A percentile compares a stretch with the other conserved stretches of the same genome.
Conservation (phyloP, 2,113 vertebrate species). For the Tapirus terrestris region DNA sequence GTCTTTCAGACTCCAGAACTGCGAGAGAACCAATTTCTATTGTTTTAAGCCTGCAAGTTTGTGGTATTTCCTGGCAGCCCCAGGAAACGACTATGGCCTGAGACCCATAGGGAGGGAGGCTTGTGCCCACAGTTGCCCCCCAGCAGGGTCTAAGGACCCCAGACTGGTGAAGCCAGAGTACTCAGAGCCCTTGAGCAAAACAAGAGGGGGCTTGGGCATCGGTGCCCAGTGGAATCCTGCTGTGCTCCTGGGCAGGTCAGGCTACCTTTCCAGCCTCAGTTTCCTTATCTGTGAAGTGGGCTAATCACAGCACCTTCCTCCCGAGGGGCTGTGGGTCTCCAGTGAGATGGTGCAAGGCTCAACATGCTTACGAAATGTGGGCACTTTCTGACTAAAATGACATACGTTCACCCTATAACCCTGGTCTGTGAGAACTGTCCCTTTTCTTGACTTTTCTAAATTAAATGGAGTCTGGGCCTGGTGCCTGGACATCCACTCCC, state of each 20-base stretch:
- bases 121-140: background rate
- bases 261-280: background rate
- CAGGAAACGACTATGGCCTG: no score
- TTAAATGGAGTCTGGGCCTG: background rate
- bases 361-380: background rate
- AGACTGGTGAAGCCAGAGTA: background rate
- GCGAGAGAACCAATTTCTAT: background rate
- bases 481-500: background rate
- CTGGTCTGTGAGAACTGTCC: background rate
- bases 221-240: background rate
- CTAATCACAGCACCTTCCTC: background rate
- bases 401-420: fast-evolving
- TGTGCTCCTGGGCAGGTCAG: background rate
- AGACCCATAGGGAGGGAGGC: no score
- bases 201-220: no score
- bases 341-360: no score
- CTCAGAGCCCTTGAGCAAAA: background rate
- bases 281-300: background rate
- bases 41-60: background rate
- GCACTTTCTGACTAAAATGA: fast-evolving
- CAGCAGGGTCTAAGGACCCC: background rate
- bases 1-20: no score
- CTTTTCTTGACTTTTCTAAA: background rate
- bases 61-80: background rate
- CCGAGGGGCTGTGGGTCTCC: background rate